Percentiles rank a stretch among this genome's conserved stretches.
These are phyloP conservation scores for Erethizon dorsatum DNA, from an alignment of 2,797 vertebrate species.

Conservation along the genomic window DNA sequence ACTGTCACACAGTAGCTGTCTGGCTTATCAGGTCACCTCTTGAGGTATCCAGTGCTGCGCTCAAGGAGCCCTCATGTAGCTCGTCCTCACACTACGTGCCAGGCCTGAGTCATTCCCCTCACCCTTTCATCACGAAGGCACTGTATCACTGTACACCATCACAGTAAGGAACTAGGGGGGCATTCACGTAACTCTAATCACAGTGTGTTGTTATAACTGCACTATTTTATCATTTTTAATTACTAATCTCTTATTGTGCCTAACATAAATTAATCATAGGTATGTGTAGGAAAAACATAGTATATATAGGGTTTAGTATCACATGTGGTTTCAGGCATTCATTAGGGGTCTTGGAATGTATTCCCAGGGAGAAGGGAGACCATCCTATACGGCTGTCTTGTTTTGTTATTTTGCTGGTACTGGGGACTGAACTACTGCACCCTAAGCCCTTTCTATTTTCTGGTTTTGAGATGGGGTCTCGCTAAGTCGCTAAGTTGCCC, in stretches of 20 bases:
- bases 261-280: background rate
- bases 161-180: no score
- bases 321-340: background rate
- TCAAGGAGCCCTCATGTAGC: background rate
- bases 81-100: background rate
- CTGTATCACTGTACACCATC: background rate
- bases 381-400: background rate
- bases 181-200: background rate
- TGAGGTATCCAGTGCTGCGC: background rate
- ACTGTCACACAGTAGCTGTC: no score
- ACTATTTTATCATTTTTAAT: background rate
- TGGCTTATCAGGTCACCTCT: background rate
- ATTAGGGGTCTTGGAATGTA: background rate
- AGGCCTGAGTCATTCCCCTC: no score
- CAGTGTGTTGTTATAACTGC: no score
- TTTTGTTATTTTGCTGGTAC: background rate
- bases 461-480: background rate
- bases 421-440: background rate
- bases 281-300: background rate
- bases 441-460: background rate
- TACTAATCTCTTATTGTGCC: background rate
- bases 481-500: background rate
- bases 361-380: background rate
- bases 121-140: background rate
- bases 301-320: no score